Percentiles rank a stretch among this genome's conserved stretches.
Evolutionary conservation across 2,797 vertebrate species (phyloP).

Genomic region (Carapus acus): DNA sequence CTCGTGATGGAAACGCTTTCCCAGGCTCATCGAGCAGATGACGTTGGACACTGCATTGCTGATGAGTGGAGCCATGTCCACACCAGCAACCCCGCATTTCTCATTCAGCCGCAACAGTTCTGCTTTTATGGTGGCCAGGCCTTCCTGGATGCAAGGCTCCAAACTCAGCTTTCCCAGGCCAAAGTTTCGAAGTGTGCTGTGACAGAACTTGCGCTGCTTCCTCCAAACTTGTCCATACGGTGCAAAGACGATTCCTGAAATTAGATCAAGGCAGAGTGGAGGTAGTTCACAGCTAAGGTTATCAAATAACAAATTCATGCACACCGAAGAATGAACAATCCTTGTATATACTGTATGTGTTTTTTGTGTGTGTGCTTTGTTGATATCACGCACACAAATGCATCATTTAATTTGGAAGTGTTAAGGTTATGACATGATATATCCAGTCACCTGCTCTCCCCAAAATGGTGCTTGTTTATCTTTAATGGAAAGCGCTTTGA

Average conservation of each 20-base stretch:
- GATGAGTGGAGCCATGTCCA: constrained; percentile 77
- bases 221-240: constrained; percentile 87
- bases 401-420: too few species aligned
- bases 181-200: constrained; percentile 82
- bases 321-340: too few species aligned
- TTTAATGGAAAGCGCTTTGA: too few species aligned
- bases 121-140: constrained; percentile 77
- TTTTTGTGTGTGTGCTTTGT: too few species aligned
- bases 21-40: constrained; percentile 88
- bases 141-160: constrained; percentile 85
- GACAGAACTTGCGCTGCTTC: constrained; percentile 90
- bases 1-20: constrained; percentile 82
- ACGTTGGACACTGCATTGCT: constrained; percentile 86
- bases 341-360: too few species aligned
- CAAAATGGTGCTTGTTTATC: too few species aligned
- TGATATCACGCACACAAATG: too few species aligned
- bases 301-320: background rate
- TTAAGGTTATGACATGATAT: too few species aligned
- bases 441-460: too few species aligned
- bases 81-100: constrained; percentile 44
- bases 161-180: constrained; percentile 86
- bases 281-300: background rate
- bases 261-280: constrained; percentile 7
- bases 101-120: constrained; percentile 75
- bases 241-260: constrained; percentile 89